Base-by-base conservation (phyloP, 2,797 vertebrate species). In the Protonibea diacanthus region DNA sequence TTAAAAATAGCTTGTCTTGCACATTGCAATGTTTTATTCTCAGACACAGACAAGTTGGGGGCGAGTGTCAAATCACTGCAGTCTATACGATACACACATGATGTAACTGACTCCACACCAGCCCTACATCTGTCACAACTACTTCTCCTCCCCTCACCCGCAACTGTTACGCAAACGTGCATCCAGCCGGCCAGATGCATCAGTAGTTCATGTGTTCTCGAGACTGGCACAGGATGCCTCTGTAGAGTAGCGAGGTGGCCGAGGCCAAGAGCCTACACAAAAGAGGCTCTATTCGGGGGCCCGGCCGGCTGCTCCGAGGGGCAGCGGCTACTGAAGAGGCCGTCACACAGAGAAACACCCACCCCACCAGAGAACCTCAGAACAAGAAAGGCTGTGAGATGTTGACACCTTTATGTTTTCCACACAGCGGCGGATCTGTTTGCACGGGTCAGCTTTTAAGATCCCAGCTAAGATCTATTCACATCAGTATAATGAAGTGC, bases 201-300 rank as follows among this genome's bases (percentile, higher is more conserved):
- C 85, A 81, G 88, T 83, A 72, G 84, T 88, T 90, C 75, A 78
- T 93, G 92, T 91, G 92, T 93, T 92, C 90, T 74, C 13, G 93
- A 82, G 94, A 85, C 93, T 93, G 95, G 94, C 94, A 95, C 95
- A 94, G 92, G 76, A 91, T 86, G 90, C 89, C 94, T 94, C 95
- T 94, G 93, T 93, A 73, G 86, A 71, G 90, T 29, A 82, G 85
- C 60, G 67, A 65, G 82, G 80, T 71, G 87, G 88, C 88, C 21
- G 21, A 86, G 89, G 89, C 86, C 90, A 67, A 78, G 81, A 45
- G n/a, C 76, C 62, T 0, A 2, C 81, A 95, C 95, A 96, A 95
- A 94, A 88, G 91, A 80, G 73, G 70, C 93, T 92, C 91, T 95
- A 88, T 95, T 82, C 70, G 49, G 68, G 49, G 68, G 2, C 44